A percentile compares a stretch with the other conserved stretches of the same genome.
Conservation (phyloP, 2,888 invertebrate genomes). For the Tyria jacobaeae region DNA sequence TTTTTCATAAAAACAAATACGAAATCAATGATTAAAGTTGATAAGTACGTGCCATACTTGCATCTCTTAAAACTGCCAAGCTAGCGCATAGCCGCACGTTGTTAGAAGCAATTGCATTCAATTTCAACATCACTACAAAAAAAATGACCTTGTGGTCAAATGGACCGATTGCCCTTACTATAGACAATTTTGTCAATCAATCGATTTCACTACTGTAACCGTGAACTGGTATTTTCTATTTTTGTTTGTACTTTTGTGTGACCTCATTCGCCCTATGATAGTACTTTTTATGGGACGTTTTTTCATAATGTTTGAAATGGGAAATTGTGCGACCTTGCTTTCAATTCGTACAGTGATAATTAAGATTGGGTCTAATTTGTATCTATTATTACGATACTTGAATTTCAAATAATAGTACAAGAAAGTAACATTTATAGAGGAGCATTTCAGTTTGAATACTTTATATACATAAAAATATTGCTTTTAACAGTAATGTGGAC, state of each 20-base stretch:
- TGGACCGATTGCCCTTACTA: slow-evolving; percentile 71
- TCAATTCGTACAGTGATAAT: slow-evolving; percentile 5
- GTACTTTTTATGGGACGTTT: slow-evolving; percentile 16
- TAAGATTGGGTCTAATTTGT: slow-evolving; percentile 23
- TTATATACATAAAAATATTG: neutral
- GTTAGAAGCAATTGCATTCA: slow-evolving; percentile 51
- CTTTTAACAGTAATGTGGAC: neutral
- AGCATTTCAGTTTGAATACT: no score
- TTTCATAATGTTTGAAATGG: slow-evolving; percentile 22
- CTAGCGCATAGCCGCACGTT: slow-evolving; percentile 56
- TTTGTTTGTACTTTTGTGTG: slow-evolving; percentile 55
- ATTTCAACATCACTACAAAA: slow-evolving; percentile 75
- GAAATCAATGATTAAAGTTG: neutral
- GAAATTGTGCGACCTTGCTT: slow-evolving; percentile 31
- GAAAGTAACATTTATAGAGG: no score
- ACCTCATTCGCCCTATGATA: slow-evolving; percentile 46
- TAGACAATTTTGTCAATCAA: slow-evolving; percentile 64
- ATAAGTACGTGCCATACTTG: slow-evolving; percentile 4
- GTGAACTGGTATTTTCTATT: slow-evolving; percentile 61
- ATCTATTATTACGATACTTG: slow-evolving; percentile 22
- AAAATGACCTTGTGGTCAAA: slow-evolving; percentile 74
- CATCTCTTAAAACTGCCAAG: slow-evolving; percentile 20
- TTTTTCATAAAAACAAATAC: no score
- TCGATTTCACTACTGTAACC: slow-evolving; percentile 72
- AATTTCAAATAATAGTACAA: slow-evolving; percentile 30